These are phyloP conservation scores for Brassicogethes aeneus DNA, from an alignment of 2,888 invertebrate genomes.

Conservation along the genomic window DNA sequence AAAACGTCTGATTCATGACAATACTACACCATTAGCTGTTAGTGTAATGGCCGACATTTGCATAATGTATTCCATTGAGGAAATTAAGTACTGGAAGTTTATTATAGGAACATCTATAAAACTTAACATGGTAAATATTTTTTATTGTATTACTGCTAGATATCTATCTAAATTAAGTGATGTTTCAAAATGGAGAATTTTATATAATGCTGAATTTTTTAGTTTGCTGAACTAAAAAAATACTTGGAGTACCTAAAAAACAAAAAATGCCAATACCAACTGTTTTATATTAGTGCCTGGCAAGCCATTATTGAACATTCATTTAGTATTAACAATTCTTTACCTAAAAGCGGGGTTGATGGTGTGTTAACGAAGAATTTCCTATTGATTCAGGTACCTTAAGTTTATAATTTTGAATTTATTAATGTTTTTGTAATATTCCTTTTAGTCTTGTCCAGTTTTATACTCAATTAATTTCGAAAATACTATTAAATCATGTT, in stretches of 20 bases:
- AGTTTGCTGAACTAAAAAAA: constrained; percentile 26
- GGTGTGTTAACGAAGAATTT: constrained; percentile 22
- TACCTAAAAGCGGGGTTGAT: constrained; percentile 14
- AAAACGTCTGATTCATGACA: constrained; percentile 22
- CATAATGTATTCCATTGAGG: constrained; percentile 25
- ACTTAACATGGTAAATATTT: constrained; percentile 25
- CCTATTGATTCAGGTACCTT: constrained; percentile 29
- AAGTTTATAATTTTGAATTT: too few relatives aligned
- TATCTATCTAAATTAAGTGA: neutral
- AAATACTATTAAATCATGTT: constrained; percentile 22
- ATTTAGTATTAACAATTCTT: constrained; percentile 14
- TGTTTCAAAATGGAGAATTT: constrained; percentile 4
- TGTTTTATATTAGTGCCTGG: constrained; percentile 31
- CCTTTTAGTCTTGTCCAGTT: constrained; percentile 32
- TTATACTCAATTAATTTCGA: constrained; percentile 27
- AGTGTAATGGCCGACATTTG: constrained; percentile 30
- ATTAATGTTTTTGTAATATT: too few relatives aligned
- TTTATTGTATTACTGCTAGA: constrained; percentile 2
- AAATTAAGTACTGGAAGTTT: constrained; percentile 27
- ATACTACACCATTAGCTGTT: constrained; percentile 19
- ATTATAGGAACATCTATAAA: constrained; percentile 22
- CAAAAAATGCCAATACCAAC: constrained; percentile 19
- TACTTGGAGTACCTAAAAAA: constrained; percentile 27
- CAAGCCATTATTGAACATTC: constrained; percentile 26
- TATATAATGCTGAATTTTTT: constrained; percentile 12